phyloP scores from a whole-genome alignment of 2,113 vertebrate genomes.

The Oreochromis tanganicae region DNA sequence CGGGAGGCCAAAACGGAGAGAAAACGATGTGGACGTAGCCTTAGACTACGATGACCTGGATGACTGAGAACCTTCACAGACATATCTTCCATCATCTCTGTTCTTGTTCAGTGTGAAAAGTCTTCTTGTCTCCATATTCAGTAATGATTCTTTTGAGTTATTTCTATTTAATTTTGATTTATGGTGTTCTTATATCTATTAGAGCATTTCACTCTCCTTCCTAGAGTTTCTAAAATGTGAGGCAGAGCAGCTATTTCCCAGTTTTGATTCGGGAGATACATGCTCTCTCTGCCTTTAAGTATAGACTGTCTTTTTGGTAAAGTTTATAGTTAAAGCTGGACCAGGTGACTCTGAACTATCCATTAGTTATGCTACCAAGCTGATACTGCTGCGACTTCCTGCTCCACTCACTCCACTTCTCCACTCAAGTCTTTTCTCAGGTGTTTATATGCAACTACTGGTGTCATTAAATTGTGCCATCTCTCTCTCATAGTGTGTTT shows the following conservation, averaged over 20 bases:
- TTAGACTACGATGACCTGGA: too few species aligned
- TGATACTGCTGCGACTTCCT: neutral
- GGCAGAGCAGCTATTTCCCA: neutral
- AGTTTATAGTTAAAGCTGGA: neutral
- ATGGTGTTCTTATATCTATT: neutral
- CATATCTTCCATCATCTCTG: neutral
- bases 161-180: neutral
- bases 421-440: neutral
- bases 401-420: neutral
- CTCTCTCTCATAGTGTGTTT: neutral
- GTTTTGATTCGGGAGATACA: neutral
- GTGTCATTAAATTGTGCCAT: neutral
- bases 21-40: too few species aligned
- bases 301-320: neutral
- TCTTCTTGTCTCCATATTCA: neutral
- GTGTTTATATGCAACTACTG: neutral
- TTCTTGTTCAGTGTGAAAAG: neutral
- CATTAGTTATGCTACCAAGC: neutral
- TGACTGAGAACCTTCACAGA: too few species aligned
- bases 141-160: neutral
- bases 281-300: neutral
- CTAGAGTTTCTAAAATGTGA: neutral
- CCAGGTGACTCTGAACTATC: neutral
- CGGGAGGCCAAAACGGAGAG: too few species aligned
- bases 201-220: neutral